Conservation (phyloP, 2,113 vertebrate genomes). For the Myiagra hebetior region DNA sequence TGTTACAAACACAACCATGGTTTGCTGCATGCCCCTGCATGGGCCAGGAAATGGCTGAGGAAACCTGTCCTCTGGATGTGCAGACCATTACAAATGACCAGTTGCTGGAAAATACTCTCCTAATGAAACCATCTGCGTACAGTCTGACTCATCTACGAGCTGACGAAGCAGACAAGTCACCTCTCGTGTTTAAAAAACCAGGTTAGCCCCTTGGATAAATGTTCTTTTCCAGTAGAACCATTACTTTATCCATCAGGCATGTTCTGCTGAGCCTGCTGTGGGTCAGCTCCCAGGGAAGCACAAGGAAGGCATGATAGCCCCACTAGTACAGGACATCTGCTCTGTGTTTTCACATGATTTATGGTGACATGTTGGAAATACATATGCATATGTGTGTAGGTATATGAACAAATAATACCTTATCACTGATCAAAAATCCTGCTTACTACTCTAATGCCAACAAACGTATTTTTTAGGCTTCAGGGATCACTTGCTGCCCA, state of each 20-base stretch:
- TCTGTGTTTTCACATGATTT: conserved; percentile 40
- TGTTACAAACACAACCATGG: rapidly evolving
- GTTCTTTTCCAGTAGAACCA: conserved; percentile 40
- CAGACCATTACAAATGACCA: not conserved
- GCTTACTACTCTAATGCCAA: not conserved
- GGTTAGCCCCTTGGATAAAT: conserved; percentile 11
- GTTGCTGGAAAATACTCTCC: not conserved
- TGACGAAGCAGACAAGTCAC: conserved; percentile 27
- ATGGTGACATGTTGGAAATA: not conserved
- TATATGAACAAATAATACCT: not conserved
- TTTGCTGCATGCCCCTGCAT: not conserved
- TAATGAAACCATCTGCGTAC: not conserved
- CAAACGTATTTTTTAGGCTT: not conserved
- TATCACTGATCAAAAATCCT: not conserved
- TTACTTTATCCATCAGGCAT: conserved; percentile 36
- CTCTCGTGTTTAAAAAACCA: not conserved
- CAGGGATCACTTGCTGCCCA: not conserved
- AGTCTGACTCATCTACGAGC: conserved; percentile 53
- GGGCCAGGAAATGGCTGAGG: not conserved
- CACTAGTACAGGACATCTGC: conserved; percentile 40
- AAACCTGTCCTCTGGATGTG: not conserved
- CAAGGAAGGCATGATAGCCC: conserved; percentile 6
- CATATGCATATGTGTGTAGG: not conserved
- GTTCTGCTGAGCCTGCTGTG: conserved; percentile 10
- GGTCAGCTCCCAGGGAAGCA: conserved; percentile 22